Evolutionary conservation across 2,797 vertebrate genomes (phyloP).

Genomic region (Syngnathus acus): DNA sequence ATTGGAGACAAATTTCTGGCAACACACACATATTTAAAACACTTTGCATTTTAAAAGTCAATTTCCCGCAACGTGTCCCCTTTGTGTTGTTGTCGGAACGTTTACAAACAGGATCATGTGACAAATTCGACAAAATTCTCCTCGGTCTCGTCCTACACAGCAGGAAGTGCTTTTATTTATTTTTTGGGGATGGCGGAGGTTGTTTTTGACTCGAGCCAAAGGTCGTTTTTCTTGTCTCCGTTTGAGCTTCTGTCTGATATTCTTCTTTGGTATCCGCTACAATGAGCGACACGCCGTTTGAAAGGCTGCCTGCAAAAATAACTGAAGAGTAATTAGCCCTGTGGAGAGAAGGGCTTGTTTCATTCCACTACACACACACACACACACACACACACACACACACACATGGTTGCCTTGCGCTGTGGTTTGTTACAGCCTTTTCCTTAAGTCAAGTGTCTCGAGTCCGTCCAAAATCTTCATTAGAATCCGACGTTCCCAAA

Average conservation of each 20-base stretch:
- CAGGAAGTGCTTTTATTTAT: not conserved
- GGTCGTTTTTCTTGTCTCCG: constrained; percentile 26
- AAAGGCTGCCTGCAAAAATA: constrained; percentile 24
- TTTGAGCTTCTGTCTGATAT: constrained; percentile 19
- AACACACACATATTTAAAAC: too few species aligned
- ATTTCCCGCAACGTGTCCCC: not conserved
- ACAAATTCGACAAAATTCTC: constrained; percentile 11
- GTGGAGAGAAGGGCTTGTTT: constrained; percentile 28
- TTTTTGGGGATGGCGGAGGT: not conserved
- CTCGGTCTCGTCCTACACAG: not conserved
- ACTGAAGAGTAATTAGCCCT: constrained; percentile 20
- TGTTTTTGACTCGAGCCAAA: constrained; percentile 29
- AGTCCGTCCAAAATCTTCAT: constrained; percentile 22
- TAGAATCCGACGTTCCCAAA: constrained; percentile 12
- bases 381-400: constrained; percentile 6
- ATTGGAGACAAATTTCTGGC: not conserved
- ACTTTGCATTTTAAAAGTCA: not conserved
- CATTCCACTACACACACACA: constrained; percentile 11
- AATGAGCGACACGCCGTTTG: constrained; percentile 16
- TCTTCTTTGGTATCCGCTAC: constrained; percentile 13
- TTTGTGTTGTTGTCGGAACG: not conserved
- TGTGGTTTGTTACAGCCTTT: not conserved
- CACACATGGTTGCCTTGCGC: not conserved
- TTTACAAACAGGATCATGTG: constrained; percentile 6
- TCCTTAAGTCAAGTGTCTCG: not conserved